Conservation (phyloP, 1,140 invertebrate genomes). For the Lethocerus indicus region DNA sequence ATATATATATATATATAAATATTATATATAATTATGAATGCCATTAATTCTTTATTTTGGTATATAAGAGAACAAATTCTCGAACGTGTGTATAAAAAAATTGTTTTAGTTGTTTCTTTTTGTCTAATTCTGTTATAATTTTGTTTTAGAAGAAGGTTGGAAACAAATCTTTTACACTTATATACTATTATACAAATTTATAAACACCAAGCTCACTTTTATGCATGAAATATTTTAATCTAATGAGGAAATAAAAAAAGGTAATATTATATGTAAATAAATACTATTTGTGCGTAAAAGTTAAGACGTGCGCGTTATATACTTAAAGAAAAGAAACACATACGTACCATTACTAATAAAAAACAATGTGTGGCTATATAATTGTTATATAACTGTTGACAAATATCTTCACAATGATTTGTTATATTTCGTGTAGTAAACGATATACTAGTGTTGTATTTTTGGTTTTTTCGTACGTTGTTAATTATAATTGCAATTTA, state of each 20-base stretch:
- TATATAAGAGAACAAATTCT: too few relatives aligned
- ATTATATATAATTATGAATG: too few relatives aligned
- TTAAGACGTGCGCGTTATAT: slow-evolving; percentile 9
- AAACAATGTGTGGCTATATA: slow-evolving; percentile 12
- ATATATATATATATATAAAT: too few relatives aligned
- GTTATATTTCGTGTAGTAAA: slow-evolving; percentile 1
- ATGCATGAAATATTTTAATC: slow-evolving; percentile 15
- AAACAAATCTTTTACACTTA: too few relatives aligned
- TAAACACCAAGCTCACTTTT: slow-evolving; percentile 14
- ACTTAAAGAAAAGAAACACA: slow-evolving; percentile 4
- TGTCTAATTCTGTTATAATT: too few relatives aligned
- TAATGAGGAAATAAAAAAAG: slow-evolving; percentile 5
- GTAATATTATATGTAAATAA: slow-evolving; percentile 13
- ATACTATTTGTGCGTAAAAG: slow-evolving; percentile 12
- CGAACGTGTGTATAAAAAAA: too few relatives aligned
- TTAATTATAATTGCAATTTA: slow-evolving; percentile 3
- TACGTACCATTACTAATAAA: slow-evolving; percentile 11
- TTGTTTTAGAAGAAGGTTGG: too few relatives aligned
- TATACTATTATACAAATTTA: too few relatives aligned
- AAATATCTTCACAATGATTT: slow-evolving; percentile 6
- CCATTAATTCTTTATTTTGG: too few relatives aligned
- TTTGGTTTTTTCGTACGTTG: slow-evolving; percentile 8
- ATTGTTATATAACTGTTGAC: slow-evolving; percentile 12
- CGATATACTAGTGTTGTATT: not conserved
- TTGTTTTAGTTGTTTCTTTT: too few relatives aligned